These are phyloP conservation scores for Neodiprion lecontei DNA, from an alignment of 1,140 invertebrate species.

Conservation along the genomic window DNA sequence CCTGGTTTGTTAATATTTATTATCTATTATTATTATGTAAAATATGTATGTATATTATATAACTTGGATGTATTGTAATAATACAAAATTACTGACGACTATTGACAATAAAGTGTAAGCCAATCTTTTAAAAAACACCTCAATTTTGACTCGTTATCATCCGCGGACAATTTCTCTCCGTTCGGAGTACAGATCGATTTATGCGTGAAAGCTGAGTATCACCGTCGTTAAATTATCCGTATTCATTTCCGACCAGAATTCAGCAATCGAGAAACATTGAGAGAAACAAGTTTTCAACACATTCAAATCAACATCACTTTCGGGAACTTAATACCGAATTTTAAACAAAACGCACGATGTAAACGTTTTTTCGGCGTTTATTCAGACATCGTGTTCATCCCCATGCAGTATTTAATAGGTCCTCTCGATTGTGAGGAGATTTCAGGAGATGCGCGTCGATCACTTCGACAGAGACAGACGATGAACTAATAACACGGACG, in stretches of 20 bases:
- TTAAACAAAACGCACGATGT: too few relatives aligned
- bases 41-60: slow-evolving; percentile 61
- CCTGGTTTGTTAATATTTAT: slow-evolving; percentile 59
- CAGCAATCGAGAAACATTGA: not conserved
- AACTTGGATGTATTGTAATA: slow-evolving; percentile 57
- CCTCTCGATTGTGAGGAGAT: too few relatives aligned
- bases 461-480: too few relatives aligned
- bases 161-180: not conserved
- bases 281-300: not conserved
- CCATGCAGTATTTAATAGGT: too few relatives aligned
- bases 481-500: too few relatives aligned
- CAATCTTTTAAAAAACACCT: slow-evolving; percentile 51
- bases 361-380: too few relatives aligned
- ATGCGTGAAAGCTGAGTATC: too few relatives aligned
- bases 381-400: too few relatives aligned
- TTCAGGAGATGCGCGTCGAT: too few relatives aligned
- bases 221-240: too few relatives aligned
- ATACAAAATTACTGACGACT: slow-evolving; percentile 49
- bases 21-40: slow-evolving; percentile 55
- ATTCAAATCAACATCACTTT: not conserved
- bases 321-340: not conserved
- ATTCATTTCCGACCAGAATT: not conserved
- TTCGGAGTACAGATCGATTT: not conserved
- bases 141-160: not conserved
- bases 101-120: slow-evolving; percentile 60